Evolutionary conservation across 1,140 invertebrate genomes (phyloP), one percentile per base, ranked within the genome.

Genomic region (Drosophila sp.): DNA sequence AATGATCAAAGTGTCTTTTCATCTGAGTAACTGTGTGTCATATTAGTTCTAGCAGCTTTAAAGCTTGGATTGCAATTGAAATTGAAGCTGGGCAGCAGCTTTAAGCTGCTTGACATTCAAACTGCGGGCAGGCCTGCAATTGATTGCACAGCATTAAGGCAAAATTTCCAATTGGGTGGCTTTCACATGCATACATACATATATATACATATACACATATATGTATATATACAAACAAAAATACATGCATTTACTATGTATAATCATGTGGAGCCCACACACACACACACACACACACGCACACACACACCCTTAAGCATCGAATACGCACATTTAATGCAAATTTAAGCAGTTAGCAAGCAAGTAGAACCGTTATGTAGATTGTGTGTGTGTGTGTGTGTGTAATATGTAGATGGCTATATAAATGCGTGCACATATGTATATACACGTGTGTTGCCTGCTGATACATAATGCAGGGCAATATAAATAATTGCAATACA

Each of bases 281-380:
- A 36, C 18, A 56, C 29, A 61, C n/a, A 64, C 2, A 13, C n/a
- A 8, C 48, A n/a, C n/a, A n/a, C n/a, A n/a, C n/a, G n/a, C n/a
- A n/a, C 16, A 61, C n/a, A 38, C 41, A 36, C 32, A 54, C 63
- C 74, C 82, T 53, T 53, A 53, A 53, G 50, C 50, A 53, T n/a
- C 50, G 50, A 36, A 82, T 75, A 87, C 78, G 83, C 83, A 89
- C 83, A 82, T 86, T 86, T 86, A 86, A 86, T 86, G 82, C 82
- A 86, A 86, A 86, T 86, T 86, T 86, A 86, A 86, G 82, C 82
- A 86, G 82, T 86, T 86, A 89, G 78, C 82, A 87, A 87, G 82
- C 82, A 86, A 86, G 81, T 86, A 87, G 84, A 82, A 74, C 70
- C 81, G 81, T 87, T 86, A 84, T 84, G 62, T 71, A 59, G 50